Percentiles rank a stretch among this genome's conserved stretches.
These are phyloP conservation scores for Gulo gulo DNA, from an alignment of 2,113 vertebrate genomes.

Conservation along the genomic window DNA sequence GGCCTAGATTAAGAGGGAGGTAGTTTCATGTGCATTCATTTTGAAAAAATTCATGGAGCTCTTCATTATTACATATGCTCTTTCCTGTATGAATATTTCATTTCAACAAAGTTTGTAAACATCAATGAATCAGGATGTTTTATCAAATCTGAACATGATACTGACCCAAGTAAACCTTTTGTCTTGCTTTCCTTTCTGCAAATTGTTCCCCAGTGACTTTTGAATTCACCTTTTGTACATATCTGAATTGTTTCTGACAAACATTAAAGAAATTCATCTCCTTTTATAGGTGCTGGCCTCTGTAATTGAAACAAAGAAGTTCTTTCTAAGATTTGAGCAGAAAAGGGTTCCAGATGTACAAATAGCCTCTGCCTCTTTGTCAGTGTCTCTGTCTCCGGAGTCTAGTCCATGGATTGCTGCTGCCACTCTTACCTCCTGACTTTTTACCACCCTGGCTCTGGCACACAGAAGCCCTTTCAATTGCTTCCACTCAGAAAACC, in stretches of 20 bases:
- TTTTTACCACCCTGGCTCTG: not conserved
- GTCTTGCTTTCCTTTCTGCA: not conserved
- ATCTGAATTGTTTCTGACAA: not conserved
- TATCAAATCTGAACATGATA: not conserved
- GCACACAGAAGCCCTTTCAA: not conserved
- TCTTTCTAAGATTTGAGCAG: slow-evolving; percentile 29
- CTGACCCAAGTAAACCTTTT: not conserved
- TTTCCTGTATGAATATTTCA: not conserved
- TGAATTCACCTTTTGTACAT: slow-evolving; percentile 14
- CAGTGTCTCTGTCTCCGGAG: not conserved
- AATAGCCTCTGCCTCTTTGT: not conserved
- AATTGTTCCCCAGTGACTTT: not conserved
- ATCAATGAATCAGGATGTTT: not conserved
- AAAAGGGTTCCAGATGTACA: not conserved
- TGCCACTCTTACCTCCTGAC: not conserved
- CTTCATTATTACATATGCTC: not conserved
- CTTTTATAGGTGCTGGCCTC: slow-evolving; percentile 27
- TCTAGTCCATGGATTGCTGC: not conserved
- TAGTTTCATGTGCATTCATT: not conserved
- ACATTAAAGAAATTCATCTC: slow-evolving; percentile 33
- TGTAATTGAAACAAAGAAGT: slow-evolving; percentile 45
- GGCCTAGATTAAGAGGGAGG: not conserved
- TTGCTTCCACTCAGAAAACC: not conserved
- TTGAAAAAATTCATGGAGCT: not conserved
- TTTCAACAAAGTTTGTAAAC: not conserved